A percentile compares a stretch with the other conserved stretches of the same genome.
phyloP scores from a whole-genome alignment of 2,888 invertebrate species.

The Brenthis ino region DNA sequence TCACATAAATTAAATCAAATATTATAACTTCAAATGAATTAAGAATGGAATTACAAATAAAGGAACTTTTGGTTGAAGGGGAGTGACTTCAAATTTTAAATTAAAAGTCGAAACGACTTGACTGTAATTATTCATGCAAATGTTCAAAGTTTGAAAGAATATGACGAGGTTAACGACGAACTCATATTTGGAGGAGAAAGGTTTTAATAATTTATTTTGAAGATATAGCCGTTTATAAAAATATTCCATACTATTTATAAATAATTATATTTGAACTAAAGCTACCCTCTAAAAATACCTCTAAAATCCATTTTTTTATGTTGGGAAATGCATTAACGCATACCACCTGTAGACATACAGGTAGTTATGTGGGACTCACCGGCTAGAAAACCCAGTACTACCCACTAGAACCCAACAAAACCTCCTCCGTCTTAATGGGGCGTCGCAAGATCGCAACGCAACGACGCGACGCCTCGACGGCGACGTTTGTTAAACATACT shows the following conservation, averaged over 20 bases:
- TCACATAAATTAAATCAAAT: slow-evolving; percentile 6
- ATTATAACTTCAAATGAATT: slow-evolving; percentile 11
- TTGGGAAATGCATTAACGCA: too few relatives aligned
- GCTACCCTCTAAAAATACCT: too few relatives aligned
- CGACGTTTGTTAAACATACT: too few relatives aligned
- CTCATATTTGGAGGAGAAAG: slow-evolving; percentile 21
- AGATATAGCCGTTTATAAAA: background rate
- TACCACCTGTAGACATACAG: too few relatives aligned
- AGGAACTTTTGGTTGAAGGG: slow-evolving; percentile 25
- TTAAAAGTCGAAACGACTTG: slow-evolving; percentile 35
- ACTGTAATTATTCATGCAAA: slow-evolving; percentile 40
- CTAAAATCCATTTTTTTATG: too few relatives aligned
- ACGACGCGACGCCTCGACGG: too few relatives aligned
- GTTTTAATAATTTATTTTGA: slow-evolving; percentile 10
- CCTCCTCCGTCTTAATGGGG: too few relatives aligned
- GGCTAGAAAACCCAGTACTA: too few relatives aligned
- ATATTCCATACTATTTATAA: background rate
- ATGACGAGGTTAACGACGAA: slow-evolving; percentile 32
- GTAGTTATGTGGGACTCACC: too few relatives aligned
- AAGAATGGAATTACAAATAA: slow-evolving; percentile 20
- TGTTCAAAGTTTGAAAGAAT: slow-evolving; percentile 37
- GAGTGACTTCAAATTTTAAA: slow-evolving; percentile 34
- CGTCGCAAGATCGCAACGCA: too few relatives aligned
- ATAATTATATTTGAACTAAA: too few relatives aligned
- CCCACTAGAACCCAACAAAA: too few relatives aligned